Evolutionary conservation across 2,888 invertebrate genomes (phyloP).

Genomic region (Mythimna impura): DNA sequence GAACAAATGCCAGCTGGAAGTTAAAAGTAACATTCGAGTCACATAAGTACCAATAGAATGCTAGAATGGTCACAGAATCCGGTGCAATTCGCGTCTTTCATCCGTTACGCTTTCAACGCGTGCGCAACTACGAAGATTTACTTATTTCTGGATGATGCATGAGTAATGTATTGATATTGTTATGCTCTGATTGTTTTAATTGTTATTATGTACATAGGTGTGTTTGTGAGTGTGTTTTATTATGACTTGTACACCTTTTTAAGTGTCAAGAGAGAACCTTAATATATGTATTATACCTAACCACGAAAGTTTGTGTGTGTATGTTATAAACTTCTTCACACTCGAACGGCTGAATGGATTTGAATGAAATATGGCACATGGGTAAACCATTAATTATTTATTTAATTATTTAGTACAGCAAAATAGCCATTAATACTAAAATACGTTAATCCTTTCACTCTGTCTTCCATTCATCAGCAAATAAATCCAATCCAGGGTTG

Average conservation of each 20-base stretch:
- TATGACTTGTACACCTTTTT: neutral
- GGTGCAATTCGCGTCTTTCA: conserved; percentile 42
- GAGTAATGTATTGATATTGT: conserved; percentile 44
- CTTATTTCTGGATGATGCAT: conserved; percentile 32
- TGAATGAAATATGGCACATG: no score
- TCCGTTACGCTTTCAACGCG: conserved; percentile 75
- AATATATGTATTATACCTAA: no score
- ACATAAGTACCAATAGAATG: conserved; percentile 20
- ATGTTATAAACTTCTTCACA: no score
- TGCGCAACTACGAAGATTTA: conserved; percentile 54
- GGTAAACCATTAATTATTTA: no score
- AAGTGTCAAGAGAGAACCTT: neutral
- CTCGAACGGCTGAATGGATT: no score
- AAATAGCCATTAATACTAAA: no score
- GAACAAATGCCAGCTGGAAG: neutral
- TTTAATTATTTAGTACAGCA: no score
- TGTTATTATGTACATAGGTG: conserved; percentile 16
- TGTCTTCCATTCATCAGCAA: no score
- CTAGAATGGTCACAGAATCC: conserved; percentile 45
- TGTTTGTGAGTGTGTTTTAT: neutral
- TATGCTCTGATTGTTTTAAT: conserved; percentile 34
- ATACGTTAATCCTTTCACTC: no score
- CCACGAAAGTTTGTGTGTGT: no score
- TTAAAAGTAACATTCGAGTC: neutral
- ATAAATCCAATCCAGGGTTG: no score